These are phyloP conservation scores for Lamprologus callipterus DNA, from an alignment of 2,113 vertebrate genomes.

Conservation along the genomic window DNA sequence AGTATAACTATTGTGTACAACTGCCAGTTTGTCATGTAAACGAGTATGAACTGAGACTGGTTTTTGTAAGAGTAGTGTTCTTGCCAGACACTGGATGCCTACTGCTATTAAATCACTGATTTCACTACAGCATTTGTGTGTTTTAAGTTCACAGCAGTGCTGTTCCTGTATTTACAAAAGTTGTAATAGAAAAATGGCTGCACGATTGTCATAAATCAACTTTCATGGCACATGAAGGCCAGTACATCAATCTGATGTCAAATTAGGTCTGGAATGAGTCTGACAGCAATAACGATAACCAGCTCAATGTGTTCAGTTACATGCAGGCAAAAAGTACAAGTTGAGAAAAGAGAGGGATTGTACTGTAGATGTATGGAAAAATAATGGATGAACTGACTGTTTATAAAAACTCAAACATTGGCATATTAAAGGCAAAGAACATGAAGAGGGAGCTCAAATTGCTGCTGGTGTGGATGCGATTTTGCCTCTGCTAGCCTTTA, in stretches of 20 bases:
- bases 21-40: not conserved
- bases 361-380: not conserved
- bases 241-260: not conserved
- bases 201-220: not conserved
- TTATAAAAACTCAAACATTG: not conserved
- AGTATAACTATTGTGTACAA: not conserved
- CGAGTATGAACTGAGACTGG: not conserved
- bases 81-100: not conserved
- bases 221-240: not conserved
- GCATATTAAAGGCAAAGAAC: not conserved
- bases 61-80: not conserved
- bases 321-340: not conserved
- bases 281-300: not conserved
- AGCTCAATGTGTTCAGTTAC: not conserved
- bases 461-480: not conserved
- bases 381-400: not conserved
- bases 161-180: not conserved
- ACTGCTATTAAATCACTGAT: not conserved
- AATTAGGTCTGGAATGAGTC: slow-evolving; percentile 14
- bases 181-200: not conserved
- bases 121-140: not conserved
- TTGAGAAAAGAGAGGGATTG: not conserved
- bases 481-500: not conserved
- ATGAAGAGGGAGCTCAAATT: not conserved
- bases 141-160: not conserved